Evolutionary conservation across 92 coral and sea anemone genomes (phyloP), one percentile per base, ranked within the genome.

Genomic region (Porites divaricata): DNA sequence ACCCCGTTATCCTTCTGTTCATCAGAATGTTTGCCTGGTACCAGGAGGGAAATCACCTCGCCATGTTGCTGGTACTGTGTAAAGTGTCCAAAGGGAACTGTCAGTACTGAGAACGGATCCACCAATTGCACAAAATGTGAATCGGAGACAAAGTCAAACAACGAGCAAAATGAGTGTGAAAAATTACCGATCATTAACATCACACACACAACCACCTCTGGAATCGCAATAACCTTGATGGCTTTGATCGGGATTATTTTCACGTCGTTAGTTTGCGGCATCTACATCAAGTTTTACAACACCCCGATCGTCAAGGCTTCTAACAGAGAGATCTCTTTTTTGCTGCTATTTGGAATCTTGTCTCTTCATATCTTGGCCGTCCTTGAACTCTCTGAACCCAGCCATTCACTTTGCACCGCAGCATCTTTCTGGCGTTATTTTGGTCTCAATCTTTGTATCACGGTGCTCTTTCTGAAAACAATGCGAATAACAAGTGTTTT

Each of bases 31-130:
- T 79, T 81, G 8, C 95, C 95, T 2, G 98, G 98, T 1, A 89
- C 82, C 19, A 57, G 83, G 63, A 93, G 89, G 63, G 86, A 93
- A 17, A 59, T 70, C 0, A 79, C 90, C 10, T 24, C 87, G 16
- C 83, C 86, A 14, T 94, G 98, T 71, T 94, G 98, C 67, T 94
- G 98, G 98, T 88, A 89, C 13, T 94, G 98, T 57, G 65, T 89
- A 49, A 49, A 67, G 2, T 94, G 98, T 71, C 81, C 87, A 1
- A 17, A 72, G 21, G 91, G 89, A 6, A 70, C 72, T 8, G 49
- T 87, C 4, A 94, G 91, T 66, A 56, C 80, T 6, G 8, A 53
- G 7, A 84, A 72, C 26, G 81, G 93, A 48, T 94, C 98, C 54
- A 61, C 75, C 6, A 91, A 91, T 76, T 94, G 98, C 67, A 84